Percentiles rank a stretch among this genome's conserved stretches.
phyloP scores from a whole-genome alignment of 2,113 vertebrate genomes.

The Toxotes chatareus region DNA sequence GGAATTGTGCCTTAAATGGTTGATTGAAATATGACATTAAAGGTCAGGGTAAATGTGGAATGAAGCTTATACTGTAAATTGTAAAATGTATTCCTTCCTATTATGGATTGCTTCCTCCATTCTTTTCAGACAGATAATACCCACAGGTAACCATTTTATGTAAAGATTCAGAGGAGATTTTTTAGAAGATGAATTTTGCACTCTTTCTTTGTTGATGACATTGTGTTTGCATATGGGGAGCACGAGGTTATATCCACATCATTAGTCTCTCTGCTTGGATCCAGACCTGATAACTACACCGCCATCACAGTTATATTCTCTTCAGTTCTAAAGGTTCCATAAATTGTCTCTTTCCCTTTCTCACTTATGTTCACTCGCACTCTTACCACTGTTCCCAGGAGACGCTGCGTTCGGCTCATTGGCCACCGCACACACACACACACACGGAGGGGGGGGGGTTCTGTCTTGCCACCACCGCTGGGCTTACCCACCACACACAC shows the following conservation, averaged over 20 bases:
- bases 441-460: conserved; percentile 32
- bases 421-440: conserved; percentile 60
- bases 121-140: conserved; percentile 29
- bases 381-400: conserved; percentile 60
- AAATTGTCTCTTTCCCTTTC: conserved; percentile 60
- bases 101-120: not conserved
- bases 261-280: conserved; percentile 74
- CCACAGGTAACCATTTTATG: conserved; percentile 32
- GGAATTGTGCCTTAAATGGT: not conserved
- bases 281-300: conserved; percentile 52
- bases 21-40: conserved; percentile 6
- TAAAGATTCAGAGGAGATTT: conserved; percentile 46
- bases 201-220: conserved; percentile 59
- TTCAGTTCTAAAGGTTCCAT: conserved; percentile 63
- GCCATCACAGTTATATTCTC: conserved; percentile 47
- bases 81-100: not conserved
- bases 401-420: conserved; percentile 66
- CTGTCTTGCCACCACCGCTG: conserved; percentile 48
- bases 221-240: conserved; percentile 72
- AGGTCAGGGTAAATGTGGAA: conserved; percentile 21
- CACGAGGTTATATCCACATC: conserved; percentile 62
- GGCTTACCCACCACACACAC: conserved; percentile 59
- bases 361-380: conserved; percentile 36
- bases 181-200: conserved; percentile 16
- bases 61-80: not conserved